Evolutionary conservation across 1,140 invertebrate genomes (phyloP), one percentile per base, ranked within the genome.

Genomic region (Anadara kagoshimensis): DNA sequence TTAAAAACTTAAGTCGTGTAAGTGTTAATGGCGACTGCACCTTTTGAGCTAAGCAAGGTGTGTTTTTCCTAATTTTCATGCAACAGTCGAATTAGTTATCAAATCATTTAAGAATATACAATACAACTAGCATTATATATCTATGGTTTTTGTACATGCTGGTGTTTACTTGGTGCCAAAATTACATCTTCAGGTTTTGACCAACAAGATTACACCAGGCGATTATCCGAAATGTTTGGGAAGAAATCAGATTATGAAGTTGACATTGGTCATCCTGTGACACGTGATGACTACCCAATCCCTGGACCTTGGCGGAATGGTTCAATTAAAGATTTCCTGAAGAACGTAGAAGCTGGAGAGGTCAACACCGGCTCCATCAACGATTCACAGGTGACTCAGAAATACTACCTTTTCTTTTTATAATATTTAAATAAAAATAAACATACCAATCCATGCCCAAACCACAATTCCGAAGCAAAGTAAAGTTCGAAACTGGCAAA

Each of bases 241-340:
- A 22, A 44, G 1, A 65, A 65, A 14, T 65, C 62, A 29, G 45
- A 47, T 12, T 65, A 65, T 65, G 62, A 65, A 53, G 29, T 65
- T 29, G 24, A 65, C 47, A 20, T 65, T 24, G 62, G 62, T 65
- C 62, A 65, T 29, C 62, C 62, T 29, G 51, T 47, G 16, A 65
- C 62, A 18, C 47, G 51, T 18, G 62, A 49, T 3, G 62, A 65
- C 44, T 51, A 29, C 12, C 62, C 62, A 18, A 29, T 65, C 11
- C 12, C 41, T 14, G 47, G 62, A 18, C 62, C 62, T 18, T 65
- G 62, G 62, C 47, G 62, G 36, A 44, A 47, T 51, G 47, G 24
- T 5, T 65, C 62, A 18, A 47, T 65, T 7, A 65, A 47, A 36
- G 62, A 29, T 12, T 65, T 65, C 51, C 24, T 65, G n/a, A 65